Conservation (phyloP, 2,797 vertebrate species). For the Chromis chromis region DNA sequence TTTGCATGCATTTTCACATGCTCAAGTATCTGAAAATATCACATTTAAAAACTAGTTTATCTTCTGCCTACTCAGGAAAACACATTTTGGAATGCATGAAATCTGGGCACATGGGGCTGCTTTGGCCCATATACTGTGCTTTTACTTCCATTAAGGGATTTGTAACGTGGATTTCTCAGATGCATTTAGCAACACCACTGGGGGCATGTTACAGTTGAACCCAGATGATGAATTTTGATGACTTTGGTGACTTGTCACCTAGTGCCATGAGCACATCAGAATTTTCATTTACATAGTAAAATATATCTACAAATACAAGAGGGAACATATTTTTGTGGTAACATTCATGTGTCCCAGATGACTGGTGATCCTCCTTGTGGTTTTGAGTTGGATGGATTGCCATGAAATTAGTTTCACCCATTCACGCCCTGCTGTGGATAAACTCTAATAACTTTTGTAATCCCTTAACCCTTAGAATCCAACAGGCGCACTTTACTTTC, state of each 20-base stretch:
- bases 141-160: neutral
- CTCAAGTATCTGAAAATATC: neutral
- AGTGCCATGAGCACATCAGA: too few species aligned
- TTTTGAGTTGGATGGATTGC: neutral
- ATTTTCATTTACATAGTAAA: too few species aligned
- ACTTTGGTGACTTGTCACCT: too few species aligned
- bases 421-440: neutral
- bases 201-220: neutral
- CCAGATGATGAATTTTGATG: neutral
- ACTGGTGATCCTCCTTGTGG: too few species aligned
- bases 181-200: neutral
- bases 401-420: neutral
- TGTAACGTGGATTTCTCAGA: neutral
- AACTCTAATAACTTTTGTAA: neutral
- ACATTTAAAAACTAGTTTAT: neutral
- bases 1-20: neutral
- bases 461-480: neutral
- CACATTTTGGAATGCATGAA: constrained; percentile 4
- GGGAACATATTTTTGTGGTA: neutral
- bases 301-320: too few species aligned
- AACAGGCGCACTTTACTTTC: too few species aligned
- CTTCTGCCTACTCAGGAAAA: neutral
- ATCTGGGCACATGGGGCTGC: neutral
- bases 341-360: neutral
- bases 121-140: neutral